Evolutionary conservation across 2,797 vertebrate species (phyloP).

Genomic region (Apodemus agrarius): DNA sequence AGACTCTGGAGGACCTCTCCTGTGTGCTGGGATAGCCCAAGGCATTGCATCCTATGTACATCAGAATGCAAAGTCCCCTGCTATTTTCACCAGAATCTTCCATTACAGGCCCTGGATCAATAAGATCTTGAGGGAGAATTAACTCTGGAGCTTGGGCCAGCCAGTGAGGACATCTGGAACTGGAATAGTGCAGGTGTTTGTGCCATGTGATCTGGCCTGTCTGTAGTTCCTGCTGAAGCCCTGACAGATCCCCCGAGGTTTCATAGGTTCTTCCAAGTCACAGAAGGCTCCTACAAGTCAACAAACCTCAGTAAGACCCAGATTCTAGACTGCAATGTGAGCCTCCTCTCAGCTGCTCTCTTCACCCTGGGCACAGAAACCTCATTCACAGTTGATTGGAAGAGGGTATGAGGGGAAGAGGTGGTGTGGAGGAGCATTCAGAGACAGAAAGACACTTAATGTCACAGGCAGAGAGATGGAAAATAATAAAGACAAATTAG

Average conservation of each 20-base stretch:
- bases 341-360: not conserved
- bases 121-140: too few species aligned
- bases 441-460: not conserved
- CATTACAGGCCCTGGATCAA: too few species aligned
- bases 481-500: not conserved
- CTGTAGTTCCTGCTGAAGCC: too few species aligned
- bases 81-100: too few species aligned
- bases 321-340: not conserved
- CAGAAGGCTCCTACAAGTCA: not conserved
- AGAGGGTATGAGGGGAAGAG: not conserved
- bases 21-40: too few species aligned
- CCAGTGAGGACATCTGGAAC: too few species aligned
- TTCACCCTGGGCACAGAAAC: not conserved
- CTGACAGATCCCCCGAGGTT: not conserved
- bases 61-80: too few species aligned
- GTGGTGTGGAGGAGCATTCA: not conserved
- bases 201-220: too few species aligned
- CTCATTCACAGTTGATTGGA: not conserved
- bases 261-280: not conserved
- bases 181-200: too few species aligned
- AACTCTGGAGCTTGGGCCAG: too few species aligned
- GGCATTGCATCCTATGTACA: too few species aligned
- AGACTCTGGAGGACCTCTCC: too few species aligned
- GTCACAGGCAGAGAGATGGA: not conserved
- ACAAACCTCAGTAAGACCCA: conserved; percentile 42